These are phyloP conservation scores for Synanthedon myopaeformis DNA, from an alignment of 2,888 invertebrate genomes.

Conservation along the genomic window DNA sequence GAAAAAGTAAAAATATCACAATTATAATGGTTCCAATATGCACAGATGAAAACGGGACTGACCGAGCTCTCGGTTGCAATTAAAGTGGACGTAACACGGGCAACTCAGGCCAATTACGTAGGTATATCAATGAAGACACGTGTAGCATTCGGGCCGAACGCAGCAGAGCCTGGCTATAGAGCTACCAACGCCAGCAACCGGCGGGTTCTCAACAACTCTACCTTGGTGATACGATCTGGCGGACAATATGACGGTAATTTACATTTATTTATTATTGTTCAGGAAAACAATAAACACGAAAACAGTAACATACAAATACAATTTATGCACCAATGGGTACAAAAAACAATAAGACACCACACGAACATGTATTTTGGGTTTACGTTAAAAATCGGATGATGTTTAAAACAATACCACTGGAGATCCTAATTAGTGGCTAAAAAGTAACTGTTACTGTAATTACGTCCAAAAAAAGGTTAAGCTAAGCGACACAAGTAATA, in stretches of 20 bases:
- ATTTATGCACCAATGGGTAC: too few species aligned
- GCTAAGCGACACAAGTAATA: too few species aligned
- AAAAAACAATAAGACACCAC: too few species aligned
- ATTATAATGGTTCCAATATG: too few species aligned
- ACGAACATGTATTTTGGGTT: too few species aligned
- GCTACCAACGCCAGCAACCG: conserved; percentile 76
- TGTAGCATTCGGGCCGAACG: conserved; percentile 88
- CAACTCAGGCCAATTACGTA: conserved; percentile 77
- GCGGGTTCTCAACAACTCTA: conserved; percentile 78
- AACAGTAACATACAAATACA: background rate
- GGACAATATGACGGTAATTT: conserved; percentile 86
- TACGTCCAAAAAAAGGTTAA: too few species aligned
- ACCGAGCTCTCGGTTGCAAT: conserved; percentile 80
- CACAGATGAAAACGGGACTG: conserved; percentile 59
- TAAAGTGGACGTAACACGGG: conserved; percentile 79
- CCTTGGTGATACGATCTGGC: conserved; percentile 93
- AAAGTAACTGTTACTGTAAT: too few species aligned
- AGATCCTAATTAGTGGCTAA: too few species aligned
- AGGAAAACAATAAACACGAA: background rate
- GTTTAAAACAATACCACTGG: too few species aligned
- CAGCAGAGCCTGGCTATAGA: conserved; percentile 89
- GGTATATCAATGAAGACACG: conserved; percentile 89
- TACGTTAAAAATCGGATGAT: too few species aligned
- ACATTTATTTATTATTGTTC: background rate
- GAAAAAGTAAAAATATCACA: too few species aligned